Evolutionary conservation across 2,888 invertebrate genomes (phyloP).

Genomic region (Hypomecis punctinalis): DNA sequence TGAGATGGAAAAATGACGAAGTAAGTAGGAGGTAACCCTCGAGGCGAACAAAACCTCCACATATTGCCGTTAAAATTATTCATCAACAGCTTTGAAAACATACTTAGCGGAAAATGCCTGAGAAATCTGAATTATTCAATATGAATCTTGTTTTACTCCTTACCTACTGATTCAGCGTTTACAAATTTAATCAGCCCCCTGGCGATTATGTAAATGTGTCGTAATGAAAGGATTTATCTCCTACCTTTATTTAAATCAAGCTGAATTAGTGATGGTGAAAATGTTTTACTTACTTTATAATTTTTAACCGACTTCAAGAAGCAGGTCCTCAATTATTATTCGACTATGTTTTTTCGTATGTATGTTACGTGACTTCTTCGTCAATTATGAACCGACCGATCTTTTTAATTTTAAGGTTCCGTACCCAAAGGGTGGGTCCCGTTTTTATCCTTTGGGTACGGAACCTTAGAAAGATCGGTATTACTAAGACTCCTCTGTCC

Average conservation of each 20-base stretch:
- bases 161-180: constrained; percentile 46
- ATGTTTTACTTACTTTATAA: not conserved
- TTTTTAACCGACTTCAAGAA: not conserved
- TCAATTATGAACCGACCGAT: no score
- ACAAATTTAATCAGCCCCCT: constrained; percentile 71
- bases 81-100: not conserved
- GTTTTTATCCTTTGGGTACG: no score
- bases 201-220: constrained; percentile 74
- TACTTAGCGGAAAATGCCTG: constrained; percentile 5
- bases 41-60: not conserved
- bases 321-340: not conserved
- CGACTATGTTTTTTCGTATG: not conserved
- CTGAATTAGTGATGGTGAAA: constrained; percentile 58
- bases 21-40: no score
- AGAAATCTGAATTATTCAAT: constrained; percentile 14
- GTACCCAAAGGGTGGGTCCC: no score
- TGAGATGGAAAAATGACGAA: no score
- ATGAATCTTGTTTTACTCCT: constrained; percentile 21
- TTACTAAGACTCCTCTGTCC: no score
- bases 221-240: constrained; percentile 58
- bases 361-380: no score
- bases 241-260: constrained; percentile 70
- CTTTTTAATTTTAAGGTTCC: no score
- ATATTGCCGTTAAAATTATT: not conserved
- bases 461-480: no score